Evolutionary conservation across 2,888 invertebrate genomes (phyloP), one percentile per base, ranked within the genome.

Genomic region (Netelia melanura): DNA sequence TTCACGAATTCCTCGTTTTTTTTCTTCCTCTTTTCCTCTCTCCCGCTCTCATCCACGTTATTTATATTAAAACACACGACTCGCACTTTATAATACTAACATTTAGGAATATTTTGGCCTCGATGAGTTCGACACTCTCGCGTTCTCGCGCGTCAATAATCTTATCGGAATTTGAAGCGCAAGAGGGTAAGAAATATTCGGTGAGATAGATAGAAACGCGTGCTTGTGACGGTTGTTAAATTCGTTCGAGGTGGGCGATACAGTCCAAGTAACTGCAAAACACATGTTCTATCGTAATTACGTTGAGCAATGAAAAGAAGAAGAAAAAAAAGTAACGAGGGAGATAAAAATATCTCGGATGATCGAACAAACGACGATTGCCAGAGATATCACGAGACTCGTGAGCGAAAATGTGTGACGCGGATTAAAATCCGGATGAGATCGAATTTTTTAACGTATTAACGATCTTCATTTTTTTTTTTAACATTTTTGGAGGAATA

Each of bases 151-250:
- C 67, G 5, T 48, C 48, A 58, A 17, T 77, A 67, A 71, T 75
- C 74, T 81, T 75, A 76, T 76, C 81, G 75, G 68, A 23, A n/a
- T 68, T 67, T 58, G n/a, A 25, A 44, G 68, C 43, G 25, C 56
- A 44, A 30, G 30, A 72, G 30, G 8, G 14, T 21, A 10, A 17
- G 48, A n/a, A 48, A 25, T 65, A 52, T 17, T 6, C 52, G 43
- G 5, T 17, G 11, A 11, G 30, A 52, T 38, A 43, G 52, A 71
- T 17, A 56, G 43, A 64, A 11, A n/a, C 14, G 14, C 38, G 38
- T 48, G 67, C 6, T 11, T 8, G 21, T 61, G 43, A 10, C 17
- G 64, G 23, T 25, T 30, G 38, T 43, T 30, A 58, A 77, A 65
- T n/a, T 65, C 43, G 43, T 65, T 30, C 65, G 43, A 65, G 65